Base-by-base conservation (phyloP, 2,113 vertebrate species). In the Chamaea fasciata region DNA sequence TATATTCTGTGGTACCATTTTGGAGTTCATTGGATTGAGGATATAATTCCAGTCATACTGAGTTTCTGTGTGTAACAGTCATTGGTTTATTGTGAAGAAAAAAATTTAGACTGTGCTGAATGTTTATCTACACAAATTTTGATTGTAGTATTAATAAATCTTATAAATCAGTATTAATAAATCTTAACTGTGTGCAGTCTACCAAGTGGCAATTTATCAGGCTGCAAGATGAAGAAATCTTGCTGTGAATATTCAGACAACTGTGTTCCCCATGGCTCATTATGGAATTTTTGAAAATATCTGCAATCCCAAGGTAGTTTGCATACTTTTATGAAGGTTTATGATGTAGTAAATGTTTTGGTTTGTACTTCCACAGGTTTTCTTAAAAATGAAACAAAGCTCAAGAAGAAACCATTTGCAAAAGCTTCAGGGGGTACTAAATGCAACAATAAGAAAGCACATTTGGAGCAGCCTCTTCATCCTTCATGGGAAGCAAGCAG, bases 401-500 rank as follows among this genome's bases (percentile, higher is more conserved):
- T 84, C 57, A 95, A 97, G 88, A 97, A 89, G 46, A 83, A 94
- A 46, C 91, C 69, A 2, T 90, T 96, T 93, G 86, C 57, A 71
- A 98, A 90, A 96, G 68, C 28, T 75, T 35, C 84, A 35, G 55
- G 42, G 44, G 62, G 1, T 76, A 71, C 50, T 77, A 96, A 91
- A 55, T 53, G 23, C 17, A 39, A 73, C 71, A 90, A 11, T n/a
- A 95, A 88, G 77, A 97, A 96, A 52, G 92, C 95, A n/a, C 77
- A 59, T 46, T 74, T 86, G 55, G 95, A 98, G 30, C 97, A 98
- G 60, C 96, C 98, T 21, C 98, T 99, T 96, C 99, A 99, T 97
- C 99, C 99, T 11, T 99, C 99, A 0, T 99, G 99, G 99, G 99
- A 99, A 98, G 99, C 99, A 57, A 99, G 99, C 96, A 98, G 95